Conservation (phyloP, 2,113 vertebrate genomes). For the Cairina moschata region DNA sequence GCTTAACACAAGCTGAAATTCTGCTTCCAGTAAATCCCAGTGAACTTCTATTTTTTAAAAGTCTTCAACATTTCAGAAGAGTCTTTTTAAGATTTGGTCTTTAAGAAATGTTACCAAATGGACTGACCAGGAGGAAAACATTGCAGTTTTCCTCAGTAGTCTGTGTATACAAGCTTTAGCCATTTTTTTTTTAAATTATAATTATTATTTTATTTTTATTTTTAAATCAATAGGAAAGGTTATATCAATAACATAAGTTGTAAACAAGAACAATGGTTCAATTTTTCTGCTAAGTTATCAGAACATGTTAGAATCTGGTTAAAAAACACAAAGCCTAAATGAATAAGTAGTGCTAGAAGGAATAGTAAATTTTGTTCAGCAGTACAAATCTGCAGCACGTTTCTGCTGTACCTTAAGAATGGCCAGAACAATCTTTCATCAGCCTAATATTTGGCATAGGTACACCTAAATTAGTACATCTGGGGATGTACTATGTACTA, state of each 20-base stretch:
- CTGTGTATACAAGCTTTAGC: not conserved
- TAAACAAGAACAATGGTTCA: not conserved
- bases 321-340: not conserved
- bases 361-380: not conserved
- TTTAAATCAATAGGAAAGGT: accelerated
- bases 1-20: not conserved
- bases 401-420: not conserved
- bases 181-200: not conserved
- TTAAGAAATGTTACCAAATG: not conserved
- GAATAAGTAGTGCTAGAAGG: not conserved
- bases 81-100: not conserved
- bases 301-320: not conserved
- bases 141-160: not conserved
- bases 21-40: not conserved
- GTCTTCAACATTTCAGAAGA: not conserved
- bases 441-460: not conserved
- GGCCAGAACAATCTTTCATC: not conserved
- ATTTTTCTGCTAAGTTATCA: not conserved
- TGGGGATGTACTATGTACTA: not conserved
- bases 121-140: not conserved
- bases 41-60: not conserved
- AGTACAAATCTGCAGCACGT: not conserved
- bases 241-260: not conserved
- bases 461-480: not conserved
- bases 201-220: not conserved